These are phyloP conservation scores for Orthosia incerta DNA, from an alignment of 2,888 invertebrate genomes.

Conservation along the genomic window DNA sequence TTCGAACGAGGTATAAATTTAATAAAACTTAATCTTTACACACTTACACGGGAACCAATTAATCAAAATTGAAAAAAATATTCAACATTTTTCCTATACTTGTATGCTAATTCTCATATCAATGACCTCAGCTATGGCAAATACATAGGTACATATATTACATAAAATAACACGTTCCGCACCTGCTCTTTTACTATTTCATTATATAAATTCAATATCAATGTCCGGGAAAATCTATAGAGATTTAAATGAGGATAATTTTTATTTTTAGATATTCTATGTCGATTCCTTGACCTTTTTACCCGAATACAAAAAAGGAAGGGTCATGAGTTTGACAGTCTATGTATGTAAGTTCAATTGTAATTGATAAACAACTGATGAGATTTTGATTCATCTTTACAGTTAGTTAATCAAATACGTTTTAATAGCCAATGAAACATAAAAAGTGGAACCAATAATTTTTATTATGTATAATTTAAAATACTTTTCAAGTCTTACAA, in stretches of 20 bases:
- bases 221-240: conserved; percentile 40
- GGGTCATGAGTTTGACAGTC: too few species aligned
- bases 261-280: neutral
- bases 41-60: neutral
- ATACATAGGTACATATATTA: conserved; percentile 27
- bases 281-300: neutral
- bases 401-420: too few species aligned
- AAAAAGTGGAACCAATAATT: too few species aligned
- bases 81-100: neutral
- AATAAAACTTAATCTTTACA: conserved; percentile 16
- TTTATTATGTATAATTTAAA: too few species aligned
- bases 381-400: too few species aligned
- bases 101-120: conserved; percentile 21
- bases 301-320: too few species aligned
- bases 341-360: too few species aligned
- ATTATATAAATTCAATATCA: conserved; percentile 28
- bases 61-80: conserved; percentile 2
- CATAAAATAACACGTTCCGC: conserved; percentile 40
- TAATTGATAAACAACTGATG: too few species aligned
- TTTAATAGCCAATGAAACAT: too few species aligned
- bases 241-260: neutral
- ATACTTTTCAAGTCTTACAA: neutral
- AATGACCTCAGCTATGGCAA: conserved; percentile 28
- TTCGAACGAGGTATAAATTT: neutral
- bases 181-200: conserved; percentile 29